Conservation (phyloP, 1,140 invertebrate genomes). For the Cyphomyrmex costatus region DNA sequence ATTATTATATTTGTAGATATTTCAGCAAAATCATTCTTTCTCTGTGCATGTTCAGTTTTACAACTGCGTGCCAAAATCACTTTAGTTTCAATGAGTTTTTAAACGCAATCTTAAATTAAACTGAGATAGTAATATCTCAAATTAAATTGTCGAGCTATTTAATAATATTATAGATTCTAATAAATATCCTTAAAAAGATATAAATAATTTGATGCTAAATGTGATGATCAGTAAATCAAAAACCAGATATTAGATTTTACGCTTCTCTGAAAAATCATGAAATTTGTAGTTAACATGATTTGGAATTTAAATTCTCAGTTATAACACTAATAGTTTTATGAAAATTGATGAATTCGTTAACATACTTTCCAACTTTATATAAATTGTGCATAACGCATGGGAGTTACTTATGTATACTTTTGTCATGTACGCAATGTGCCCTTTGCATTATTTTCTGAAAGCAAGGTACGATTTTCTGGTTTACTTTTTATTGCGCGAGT, state of each 20-base stretch:
- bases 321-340: slow-evolving; percentile 3
- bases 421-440: neutral
- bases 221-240: neutral
- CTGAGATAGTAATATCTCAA: too few species aligned
- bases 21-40: too few species aligned
- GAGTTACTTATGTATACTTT: slow-evolving; percentile 30
- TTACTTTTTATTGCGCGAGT: slow-evolving; percentile 8
- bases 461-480: neutral
- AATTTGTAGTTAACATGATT: slow-evolving; percentile 2
- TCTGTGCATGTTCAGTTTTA: too few species aligned
- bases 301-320: slow-evolving; percentile 14
- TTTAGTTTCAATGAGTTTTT: too few species aligned
- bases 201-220: too few species aligned
- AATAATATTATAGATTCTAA: too few species aligned
- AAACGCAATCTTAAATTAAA: too few species aligned
- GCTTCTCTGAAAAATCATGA: slow-evolving; percentile 23
- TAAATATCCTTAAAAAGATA: too few species aligned
- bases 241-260: neutral
- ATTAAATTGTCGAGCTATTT: too few species aligned
- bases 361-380: slow-evolving; percentile 4
- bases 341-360: slow-evolving; percentile 25
- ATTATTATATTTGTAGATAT: too few species aligned
- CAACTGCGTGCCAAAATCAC: too few species aligned
- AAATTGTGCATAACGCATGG: neutral
- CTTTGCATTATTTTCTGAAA: slow-evolving; percentile 22